Percentiles rank a stretch among this genome's conserved stretches.
These are phyloP conservation scores for Carassius carassius DNA, from an alignment of 2,113 vertebrate species.

Conservation along the genomic window DNA sequence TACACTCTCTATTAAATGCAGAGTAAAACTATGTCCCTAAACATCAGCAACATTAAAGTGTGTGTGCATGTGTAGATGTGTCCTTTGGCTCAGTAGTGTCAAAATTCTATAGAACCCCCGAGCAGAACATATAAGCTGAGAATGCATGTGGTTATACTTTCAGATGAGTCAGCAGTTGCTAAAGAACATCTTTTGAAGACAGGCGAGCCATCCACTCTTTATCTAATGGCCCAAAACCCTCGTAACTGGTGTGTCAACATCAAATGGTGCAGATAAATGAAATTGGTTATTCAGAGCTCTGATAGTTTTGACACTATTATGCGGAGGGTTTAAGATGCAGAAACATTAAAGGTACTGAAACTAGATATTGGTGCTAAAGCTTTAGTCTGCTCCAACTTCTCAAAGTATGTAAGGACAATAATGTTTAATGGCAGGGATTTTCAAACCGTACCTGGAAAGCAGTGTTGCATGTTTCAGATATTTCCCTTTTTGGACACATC, in stretches of 20 bases:
- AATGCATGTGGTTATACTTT: slow-evolving; percentile 52
- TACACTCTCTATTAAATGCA: not conserved
- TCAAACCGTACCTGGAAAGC: not conserved
- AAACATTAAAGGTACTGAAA: slow-evolving; percentile 15
- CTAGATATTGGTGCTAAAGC: slow-evolving; percentile 48
- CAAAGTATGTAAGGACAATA: not conserved
- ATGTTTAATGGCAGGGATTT: not conserved
- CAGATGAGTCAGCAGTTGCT: slow-evolving; percentile 48
- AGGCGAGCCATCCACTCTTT: slow-evolving; percentile 45
- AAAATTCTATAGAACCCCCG: slow-evolving; percentile 30
- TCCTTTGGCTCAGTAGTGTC: slow-evolving; percentile 13
- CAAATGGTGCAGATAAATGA: slow-evolving; percentile 53
- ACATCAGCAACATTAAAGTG: slow-evolving; percentile 4
- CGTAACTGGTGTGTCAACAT: slow-evolving; percentile 55
- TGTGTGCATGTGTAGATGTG: slow-evolving; percentile 29
- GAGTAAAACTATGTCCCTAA: slow-evolving; percentile 3
- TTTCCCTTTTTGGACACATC: not conserved
- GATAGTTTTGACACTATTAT: slow-evolving; percentile 51
- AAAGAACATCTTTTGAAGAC: slow-evolving; percentile 45
- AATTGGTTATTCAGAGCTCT: slow-evolving; percentile 55
- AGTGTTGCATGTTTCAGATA: not conserved
- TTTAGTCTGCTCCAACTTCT: not conserved
- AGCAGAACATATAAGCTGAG: slow-evolving; percentile 35
- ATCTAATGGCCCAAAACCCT: slow-evolving; percentile 55
- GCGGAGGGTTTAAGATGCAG: slow-evolving; percentile 51